Evolutionary conservation across 2,113 vertebrate species (phyloP), one percentile per base, ranked within the genome.

Genomic region (Corydoras maculifer): DNA sequence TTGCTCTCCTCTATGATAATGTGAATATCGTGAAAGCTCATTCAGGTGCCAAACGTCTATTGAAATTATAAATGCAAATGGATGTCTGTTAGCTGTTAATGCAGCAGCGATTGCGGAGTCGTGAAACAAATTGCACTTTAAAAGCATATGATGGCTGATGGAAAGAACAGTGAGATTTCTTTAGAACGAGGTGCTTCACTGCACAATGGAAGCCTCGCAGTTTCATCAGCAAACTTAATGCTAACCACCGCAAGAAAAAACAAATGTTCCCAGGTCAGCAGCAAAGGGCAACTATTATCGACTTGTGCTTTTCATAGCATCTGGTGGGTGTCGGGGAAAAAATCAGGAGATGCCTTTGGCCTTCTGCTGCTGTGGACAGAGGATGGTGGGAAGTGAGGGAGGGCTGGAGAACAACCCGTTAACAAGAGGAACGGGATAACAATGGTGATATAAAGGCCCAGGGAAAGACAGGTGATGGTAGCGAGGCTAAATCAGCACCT

Each of bases 41-140:
- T 74, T 74, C 55, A 58, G 58, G 53, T 74, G 72, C 49, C 68
- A 62, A 74, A 74, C 67, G 58, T 65, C 72, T n/a, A 62, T 68
- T 62, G 50, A 66, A 58, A 31, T 65, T 57, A 74, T 74, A 70
- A 77, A 58, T 61, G 67, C 9, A 13, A 35, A 70, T 53, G 9
- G 13, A 58, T 18, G 58, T 48, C 58, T 49, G 58, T 31, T 58
- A 55, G 72, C 59, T 50, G 25, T 62, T 62, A 69, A 70, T 70
- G 67, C 51, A 62, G 30, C n/a, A 65, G 61, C 15, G 48, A 43
- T 32, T 25, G 58, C 13, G 3, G 48, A 62, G 31, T 18, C 31
- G 10, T 11, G 10, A 10, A 48, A 43, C 30, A 10, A 43, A 60
- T 49, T 35, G 14, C 65, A 51, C 48, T 66, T 73, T 35, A 60